phyloP scores from a whole-genome alignment of 2,113 vertebrate species.

The Silurus asotus region DNA sequence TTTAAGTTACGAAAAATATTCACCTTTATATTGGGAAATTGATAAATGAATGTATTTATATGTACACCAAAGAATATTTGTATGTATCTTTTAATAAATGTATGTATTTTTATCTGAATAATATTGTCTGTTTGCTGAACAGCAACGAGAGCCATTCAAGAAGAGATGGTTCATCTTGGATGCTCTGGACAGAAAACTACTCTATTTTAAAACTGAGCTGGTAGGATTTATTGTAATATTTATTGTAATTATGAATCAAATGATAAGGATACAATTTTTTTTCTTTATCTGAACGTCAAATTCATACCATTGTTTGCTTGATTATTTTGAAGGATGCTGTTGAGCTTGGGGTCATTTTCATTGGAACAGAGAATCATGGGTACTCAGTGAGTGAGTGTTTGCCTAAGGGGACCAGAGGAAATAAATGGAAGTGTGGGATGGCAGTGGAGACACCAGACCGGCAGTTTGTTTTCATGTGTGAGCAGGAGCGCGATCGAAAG shows the following conservation, averaged over 20 bases:
- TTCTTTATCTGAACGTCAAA: neutral
- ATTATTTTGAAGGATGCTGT: slow-evolving; percentile 79
- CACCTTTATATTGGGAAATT: neutral
- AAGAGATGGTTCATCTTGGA: slow-evolving; percentile 91
- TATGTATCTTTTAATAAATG: neutral
- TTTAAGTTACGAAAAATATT: neutral
- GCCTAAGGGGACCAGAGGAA: slow-evolving; percentile 72
- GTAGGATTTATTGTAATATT: slow-evolving; percentile 67
- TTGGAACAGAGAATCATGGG: slow-evolving; percentile 78
- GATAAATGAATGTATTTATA: neutral
- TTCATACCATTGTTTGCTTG: neutral
- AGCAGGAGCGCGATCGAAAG: slow-evolving; percentile 80
- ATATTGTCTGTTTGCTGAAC: slow-evolving; percentile 39
- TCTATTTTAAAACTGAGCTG: slow-evolving; percentile 88
- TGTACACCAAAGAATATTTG: neutral
- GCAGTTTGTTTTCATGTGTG: slow-evolving; percentile 85
- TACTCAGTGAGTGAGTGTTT: slow-evolving; percentile 76
- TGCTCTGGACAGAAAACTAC: slow-evolving; percentile 80
- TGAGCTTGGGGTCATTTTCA: slow-evolving; percentile 83
- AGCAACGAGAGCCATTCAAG: slow-evolving; percentile 89
- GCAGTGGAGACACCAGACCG: slow-evolving; percentile 77
- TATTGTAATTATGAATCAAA: neutral
- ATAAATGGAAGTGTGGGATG: slow-evolving; percentile 81
- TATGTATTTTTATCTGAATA: neutral
- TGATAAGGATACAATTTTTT: neutral